Conservation (phyloP, 2,113 vertebrate genomes). For the Apteryx mantelli region DNA sequence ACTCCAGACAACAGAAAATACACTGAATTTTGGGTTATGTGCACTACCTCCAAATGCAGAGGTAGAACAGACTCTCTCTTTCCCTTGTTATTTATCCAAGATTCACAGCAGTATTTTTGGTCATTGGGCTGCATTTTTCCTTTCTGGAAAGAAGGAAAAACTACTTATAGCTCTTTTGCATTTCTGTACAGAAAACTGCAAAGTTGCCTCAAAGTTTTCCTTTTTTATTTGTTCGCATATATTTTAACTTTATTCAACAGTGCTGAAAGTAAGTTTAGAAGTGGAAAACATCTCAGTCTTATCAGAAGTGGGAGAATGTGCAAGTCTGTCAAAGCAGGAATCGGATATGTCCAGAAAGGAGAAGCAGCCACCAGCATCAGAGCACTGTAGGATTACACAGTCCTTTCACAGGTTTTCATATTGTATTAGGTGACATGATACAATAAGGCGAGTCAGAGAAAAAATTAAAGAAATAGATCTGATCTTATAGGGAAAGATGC, state of each 20-base stretch:
- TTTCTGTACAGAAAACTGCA: not conserved
- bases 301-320: not conserved
- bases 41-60: not conserved
- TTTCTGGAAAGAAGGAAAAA: not conserved
- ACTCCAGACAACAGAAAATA: not conserved
- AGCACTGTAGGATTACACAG: not conserved
- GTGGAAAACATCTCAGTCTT: not conserved
- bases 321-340: not conserved
- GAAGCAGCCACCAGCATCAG: rapidly evolving
- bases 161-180: not conserved
- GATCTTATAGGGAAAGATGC: not conserved
- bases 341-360: not conserved
- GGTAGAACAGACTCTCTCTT: not conserved
- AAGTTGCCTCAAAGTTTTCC: not conserved
- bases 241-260: not conserved
- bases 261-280: not conserved
- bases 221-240: not conserved
- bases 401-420: not conserved
- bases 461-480: not conserved
- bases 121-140: not conserved
- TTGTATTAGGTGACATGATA: not conserved
- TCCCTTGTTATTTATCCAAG: not conserved
- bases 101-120: not conserved
- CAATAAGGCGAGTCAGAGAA: not conserved
- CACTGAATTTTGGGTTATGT: not conserved